Conservation (phyloP, 2,888 invertebrate species). For the Gastracanthus pulcherrimus region DNA sequence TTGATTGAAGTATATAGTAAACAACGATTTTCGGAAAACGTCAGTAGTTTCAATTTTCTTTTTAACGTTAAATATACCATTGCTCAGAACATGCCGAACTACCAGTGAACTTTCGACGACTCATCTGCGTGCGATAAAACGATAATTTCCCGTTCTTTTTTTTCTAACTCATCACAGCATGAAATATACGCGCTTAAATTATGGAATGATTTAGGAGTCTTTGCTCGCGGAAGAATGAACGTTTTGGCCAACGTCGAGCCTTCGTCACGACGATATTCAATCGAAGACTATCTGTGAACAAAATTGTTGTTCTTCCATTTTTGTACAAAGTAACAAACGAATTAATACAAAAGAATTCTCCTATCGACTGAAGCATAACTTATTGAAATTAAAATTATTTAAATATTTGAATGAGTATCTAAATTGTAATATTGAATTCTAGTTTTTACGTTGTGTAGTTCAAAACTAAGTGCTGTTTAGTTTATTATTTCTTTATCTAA, state of each 20-base stretch:
- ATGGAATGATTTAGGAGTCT: conserved; percentile 58
- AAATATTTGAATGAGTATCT: background rate
- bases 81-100: conserved; percentile 39
- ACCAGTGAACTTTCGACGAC: conserved; percentile 30
- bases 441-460: background rate
- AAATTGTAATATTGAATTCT: background rate
- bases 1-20: conserved; percentile 27
- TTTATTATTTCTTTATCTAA: background rate
- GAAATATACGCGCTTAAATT: conserved; percentile 49
- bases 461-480: conserved; percentile 27
- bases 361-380: background rate
- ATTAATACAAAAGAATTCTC: background rate
- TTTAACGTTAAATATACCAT: background rate
- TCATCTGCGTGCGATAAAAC: conserved; percentile 40
- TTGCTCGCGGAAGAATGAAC: conserved; percentile 45
- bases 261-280: background rate
- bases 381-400: conserved; percentile 5
- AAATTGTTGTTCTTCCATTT: background rate
- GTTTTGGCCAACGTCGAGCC: conserved; percentile 39
- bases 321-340: background rate
- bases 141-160: conserved; percentile 1
- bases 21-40: conserved; percentile 32
- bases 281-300: background rate
- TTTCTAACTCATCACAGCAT: conserved; percentile 56
- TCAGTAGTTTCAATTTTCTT: conserved; percentile 2